Base-by-base conservation (phyloP, 2,797 vertebrate species). In the Pangasius krempfi region DNA sequence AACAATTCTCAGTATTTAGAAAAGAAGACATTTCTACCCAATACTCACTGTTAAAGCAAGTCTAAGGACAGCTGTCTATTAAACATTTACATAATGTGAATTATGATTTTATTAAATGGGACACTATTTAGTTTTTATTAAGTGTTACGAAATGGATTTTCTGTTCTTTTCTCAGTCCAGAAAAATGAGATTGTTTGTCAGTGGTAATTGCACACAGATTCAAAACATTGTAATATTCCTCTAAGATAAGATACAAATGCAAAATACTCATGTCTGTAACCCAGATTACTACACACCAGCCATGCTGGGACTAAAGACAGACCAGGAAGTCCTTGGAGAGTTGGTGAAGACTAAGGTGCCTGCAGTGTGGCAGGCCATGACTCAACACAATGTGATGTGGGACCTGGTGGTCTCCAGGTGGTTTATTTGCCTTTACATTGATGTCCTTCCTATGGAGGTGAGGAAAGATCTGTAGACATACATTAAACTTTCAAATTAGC, bases 361-460 rank as follows among this genome's bases (percentile, higher is more conserved):
- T 0, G 97, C 97, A 0, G 97, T 99, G 47, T 97, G 97, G 33
- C 96, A 97, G 89, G 93, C 97, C 90, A 97, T 99, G 97, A 97
- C 94, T 4, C 95, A 95, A 86, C 97, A 97, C 0, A 96, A 96
- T 0, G 96, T 97, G 85, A 97, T 97, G 93, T 99, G 98, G 98
- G 97, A 96, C 8, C 93, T 99, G 62, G 95, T 99, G 89, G 98
- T 97, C 84, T 98, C 98, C 0, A 97, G 97, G 79, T 99, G 98
- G 98, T 99, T 99, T 93, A 97, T 99, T 93, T 99, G 98, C 93
- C 96, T 99, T 89, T 99, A 97, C 60, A 97, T 99, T 62, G 98
- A 99, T 88, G 93, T 98, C 76, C 97, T 99, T 84, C 98, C 98
- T 0, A 97, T 99, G 54, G 98, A 99, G 97, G 98, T 97, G 92